Percentiles rank a stretch among this genome's conserved stretches.
These are phyloP conservation scores for Sclerurus mexicanus DNA, from an alignment of 2,113 vertebrate species.

Conservation along the genomic window DNA sequence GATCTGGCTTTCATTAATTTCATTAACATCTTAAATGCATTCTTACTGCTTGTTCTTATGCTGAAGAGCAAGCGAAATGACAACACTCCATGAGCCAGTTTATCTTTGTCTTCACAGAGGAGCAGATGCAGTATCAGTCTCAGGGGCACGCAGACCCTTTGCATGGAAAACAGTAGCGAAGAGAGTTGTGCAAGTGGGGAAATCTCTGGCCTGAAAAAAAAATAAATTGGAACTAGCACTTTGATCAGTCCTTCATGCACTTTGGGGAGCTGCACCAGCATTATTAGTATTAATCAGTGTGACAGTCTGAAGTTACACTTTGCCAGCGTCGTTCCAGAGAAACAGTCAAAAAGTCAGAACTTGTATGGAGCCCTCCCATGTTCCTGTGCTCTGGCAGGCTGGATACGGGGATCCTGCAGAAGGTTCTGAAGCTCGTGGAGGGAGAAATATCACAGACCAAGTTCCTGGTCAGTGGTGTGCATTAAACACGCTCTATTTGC, in stretches of 20 bases:
- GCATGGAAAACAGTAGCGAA: background rate
- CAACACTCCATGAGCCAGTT: constrained; percentile 32
- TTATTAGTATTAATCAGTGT: background rate
- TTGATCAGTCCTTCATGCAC: background rate
- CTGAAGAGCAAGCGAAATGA: constrained; percentile 41
- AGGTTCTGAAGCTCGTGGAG: background rate
- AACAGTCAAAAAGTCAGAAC: background rate
- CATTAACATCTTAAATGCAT: constrained; percentile 68
- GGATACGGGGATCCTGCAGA: background rate
- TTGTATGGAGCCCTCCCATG: background rate
- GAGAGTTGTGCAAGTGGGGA: background rate
- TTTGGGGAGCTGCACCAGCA: background rate
- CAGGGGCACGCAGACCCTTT: background rate
- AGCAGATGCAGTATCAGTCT: constrained; percentile 31
- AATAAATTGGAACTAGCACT: background rate
- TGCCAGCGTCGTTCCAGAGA: background rate
- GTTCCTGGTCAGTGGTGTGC: background rate
- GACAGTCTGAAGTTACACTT: background rate
- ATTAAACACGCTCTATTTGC: background rate
- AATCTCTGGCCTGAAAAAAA: background rate
- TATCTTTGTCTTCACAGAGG: constrained; percentile 15
- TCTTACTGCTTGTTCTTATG: constrained; percentile 59
- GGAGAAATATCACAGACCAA: background rate
- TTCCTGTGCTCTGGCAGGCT: background rate
- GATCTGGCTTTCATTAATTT: constrained; percentile 67